phyloP scores from a whole-genome alignment of 2,888 invertebrate species.

The Matsumyia berberina region DNA sequence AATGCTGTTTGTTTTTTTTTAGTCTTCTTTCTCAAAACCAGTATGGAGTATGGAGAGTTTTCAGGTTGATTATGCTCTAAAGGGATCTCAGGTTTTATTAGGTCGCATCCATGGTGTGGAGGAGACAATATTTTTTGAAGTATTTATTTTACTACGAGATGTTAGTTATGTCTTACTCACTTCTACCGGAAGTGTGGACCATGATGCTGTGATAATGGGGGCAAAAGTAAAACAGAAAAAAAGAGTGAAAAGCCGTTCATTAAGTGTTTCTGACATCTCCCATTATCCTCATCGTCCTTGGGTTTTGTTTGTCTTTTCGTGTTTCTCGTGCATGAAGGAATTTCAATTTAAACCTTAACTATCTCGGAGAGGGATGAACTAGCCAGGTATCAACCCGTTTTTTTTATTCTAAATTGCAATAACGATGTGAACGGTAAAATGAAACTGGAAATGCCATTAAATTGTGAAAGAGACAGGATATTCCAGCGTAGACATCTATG shows the following conservation, averaged over 20 bases:
- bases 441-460: too few relatives aligned
- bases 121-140: constrained; percentile 7
- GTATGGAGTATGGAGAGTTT: background rate
- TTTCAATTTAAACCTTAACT: background rate
- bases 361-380: too few relatives aligned
- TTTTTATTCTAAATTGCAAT: too few relatives aligned
- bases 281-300: background rate
- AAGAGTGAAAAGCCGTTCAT: background rate
- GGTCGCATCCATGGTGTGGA: constrained; percentile 2
- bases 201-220: background rate
- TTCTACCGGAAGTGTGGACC: background rate
- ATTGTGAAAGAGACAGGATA: too few relatives aligned
- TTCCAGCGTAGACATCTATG: too few relatives aligned
- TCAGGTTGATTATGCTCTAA: constrained; percentile 5
- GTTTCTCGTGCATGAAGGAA: background rate
- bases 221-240: background rate
- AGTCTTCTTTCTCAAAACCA: background rate
- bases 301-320: background rate
- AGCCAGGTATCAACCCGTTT: too few relatives aligned
- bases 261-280: background rate
- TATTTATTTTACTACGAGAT: constrained; percentile 7
- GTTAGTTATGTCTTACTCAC: background rate
- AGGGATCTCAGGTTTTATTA: constrained; percentile 6
- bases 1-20: background rate
- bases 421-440: too few relatives aligned